These are phyloP conservation scores for Lasioglossum calceatum DNA, from an alignment of 2,888 invertebrate genomes.

Conservation along the genomic window DNA sequence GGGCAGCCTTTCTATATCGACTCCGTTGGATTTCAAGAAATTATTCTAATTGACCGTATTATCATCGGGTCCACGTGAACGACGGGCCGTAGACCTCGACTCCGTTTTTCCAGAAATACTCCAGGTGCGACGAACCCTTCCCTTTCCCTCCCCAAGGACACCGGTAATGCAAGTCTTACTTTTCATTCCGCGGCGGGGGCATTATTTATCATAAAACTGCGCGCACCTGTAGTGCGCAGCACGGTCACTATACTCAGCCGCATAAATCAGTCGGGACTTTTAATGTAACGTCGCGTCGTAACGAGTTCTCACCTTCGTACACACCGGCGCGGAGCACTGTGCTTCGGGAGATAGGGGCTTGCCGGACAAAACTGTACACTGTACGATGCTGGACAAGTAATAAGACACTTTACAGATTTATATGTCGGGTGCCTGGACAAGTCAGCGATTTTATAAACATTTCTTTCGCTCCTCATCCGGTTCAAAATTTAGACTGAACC, in stretches of 20 bases:
- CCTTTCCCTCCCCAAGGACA: conserved; percentile 72
- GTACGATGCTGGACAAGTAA: neutral
- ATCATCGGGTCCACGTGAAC: conserved; percentile 4
- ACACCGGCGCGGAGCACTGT: neutral
- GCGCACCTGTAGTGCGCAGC: conserved; percentile 55
- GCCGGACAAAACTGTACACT: neutral
- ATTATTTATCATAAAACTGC: conserved; percentile 62
- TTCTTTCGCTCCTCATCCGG: neutral
- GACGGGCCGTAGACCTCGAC: conserved; percentile 37
- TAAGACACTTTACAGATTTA: neutral
- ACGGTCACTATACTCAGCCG: conserved; percentile 49
- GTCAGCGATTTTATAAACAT: neutral
- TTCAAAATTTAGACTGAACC: too few species aligned
- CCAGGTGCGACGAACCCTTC: conserved; percentile 55
- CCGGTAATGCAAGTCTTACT: conserved; percentile 44
- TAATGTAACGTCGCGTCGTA: conserved; percentile 55
- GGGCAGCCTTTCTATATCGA: conserved; percentile 42
- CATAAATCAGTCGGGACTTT: conserved; percentile 66
- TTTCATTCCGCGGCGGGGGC: conserved; percentile 58
- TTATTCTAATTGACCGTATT: conserved; percentile 58
- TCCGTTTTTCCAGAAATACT: conserved; percentile 62
- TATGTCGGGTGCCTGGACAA: neutral
- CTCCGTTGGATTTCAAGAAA: conserved; percentile 35
- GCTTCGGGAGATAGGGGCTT: neutral
- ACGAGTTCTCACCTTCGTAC: conserved; percentile 67